Conservation (phyloP, 1,140 invertebrate species). For the Orchesella cincta region DNA sequence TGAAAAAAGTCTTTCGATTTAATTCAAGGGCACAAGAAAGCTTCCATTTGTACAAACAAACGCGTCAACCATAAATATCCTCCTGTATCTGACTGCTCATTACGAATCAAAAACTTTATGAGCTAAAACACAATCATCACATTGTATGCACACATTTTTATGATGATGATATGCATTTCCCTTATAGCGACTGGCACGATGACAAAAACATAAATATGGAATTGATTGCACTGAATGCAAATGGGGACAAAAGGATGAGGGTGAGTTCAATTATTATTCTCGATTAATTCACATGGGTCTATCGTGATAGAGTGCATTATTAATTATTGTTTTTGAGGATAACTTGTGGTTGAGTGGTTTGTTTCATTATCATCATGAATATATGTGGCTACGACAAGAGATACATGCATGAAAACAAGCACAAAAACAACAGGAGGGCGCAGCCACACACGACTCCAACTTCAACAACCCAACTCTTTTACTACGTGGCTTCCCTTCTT, state of each 20-base stretch:
- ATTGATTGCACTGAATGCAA: background rate
- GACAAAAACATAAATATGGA: background rate
- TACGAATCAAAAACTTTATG: no score
- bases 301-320: background rate
- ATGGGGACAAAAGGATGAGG: background rate
- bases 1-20: no score
- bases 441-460: slow-evolving; percentile 14
- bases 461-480: no score
- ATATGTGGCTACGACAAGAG: background rate
- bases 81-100: no score
- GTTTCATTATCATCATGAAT: background rate
- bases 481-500: no score
- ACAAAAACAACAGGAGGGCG: background rate
- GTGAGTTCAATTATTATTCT: slow-evolving; percentile 15
- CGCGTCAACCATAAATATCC: no score
- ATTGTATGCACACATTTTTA: background rate
- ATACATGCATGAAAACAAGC: slow-evolving; percentile 7
- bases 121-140: no score
- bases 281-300: background rate
- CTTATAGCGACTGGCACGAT: background rate
- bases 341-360: no score
- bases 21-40: no score
- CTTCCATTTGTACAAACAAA: no score
- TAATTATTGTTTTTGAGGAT: slow-evolving; percentile 1
- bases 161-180: background rate